Percentiles rank a stretch among this genome's conserved stretches.
Conservation (phyloP, 2,888 invertebrate genomes). For the Bellardia bayeri region DNA sequence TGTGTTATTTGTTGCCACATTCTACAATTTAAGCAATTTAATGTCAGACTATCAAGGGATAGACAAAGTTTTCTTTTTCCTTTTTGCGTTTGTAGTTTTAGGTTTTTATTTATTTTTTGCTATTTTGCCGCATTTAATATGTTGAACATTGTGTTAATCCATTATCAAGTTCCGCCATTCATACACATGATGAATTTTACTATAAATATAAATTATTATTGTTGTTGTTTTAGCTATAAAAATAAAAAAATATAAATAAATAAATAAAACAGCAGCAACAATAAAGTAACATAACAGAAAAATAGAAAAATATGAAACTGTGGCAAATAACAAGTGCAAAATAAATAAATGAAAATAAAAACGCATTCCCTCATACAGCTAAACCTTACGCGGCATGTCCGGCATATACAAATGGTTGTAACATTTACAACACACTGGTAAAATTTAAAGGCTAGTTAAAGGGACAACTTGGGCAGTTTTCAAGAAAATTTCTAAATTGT, state of each 20-base stretch:
- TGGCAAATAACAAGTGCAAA: conserved; percentile 20
- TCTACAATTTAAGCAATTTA: conserved; percentile 39
- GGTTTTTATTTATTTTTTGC: conserved; percentile 6
- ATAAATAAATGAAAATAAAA: conserved; percentile 9
- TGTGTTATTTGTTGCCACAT: conserved; percentile 18
- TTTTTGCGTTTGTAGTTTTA: neutral
- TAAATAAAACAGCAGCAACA: neutral
- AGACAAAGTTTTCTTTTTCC: conserved; percentile 25
- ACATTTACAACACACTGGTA: no score
- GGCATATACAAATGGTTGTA: no score
- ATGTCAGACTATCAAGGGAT: conserved; percentile 27
- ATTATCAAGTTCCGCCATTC: conserved; percentile 53
- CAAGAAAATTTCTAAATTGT: no score
- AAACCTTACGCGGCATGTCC: neutral
- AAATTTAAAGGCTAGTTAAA: no score
- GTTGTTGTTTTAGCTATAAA: neutral
- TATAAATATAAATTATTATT: conserved; percentile 57
- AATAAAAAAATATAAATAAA: no score
- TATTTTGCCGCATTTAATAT: conserved; percentile 34
- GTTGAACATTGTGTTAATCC: conserved; percentile 60
- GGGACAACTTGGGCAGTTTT: neutral
- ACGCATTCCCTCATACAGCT: conserved; percentile 1
- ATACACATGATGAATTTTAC: conserved; percentile 47
- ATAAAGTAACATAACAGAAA: neutral
- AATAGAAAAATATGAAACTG: neutral